These are phyloP conservation scores for Drosophila parvula DNA, from an alignment of 1,140 invertebrate genomes.

Conservation along the genomic window DNA sequence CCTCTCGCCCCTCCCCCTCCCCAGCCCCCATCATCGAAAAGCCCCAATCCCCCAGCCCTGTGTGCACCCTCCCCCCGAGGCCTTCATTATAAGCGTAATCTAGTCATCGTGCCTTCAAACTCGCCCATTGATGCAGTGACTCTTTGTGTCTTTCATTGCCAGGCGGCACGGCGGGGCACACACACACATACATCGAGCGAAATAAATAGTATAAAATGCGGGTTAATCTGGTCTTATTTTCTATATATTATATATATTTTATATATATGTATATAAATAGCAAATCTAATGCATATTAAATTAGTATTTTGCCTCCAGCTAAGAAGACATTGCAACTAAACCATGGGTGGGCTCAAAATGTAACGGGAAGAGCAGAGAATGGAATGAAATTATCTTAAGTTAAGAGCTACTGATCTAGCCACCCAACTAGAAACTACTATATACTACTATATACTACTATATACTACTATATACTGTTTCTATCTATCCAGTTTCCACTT, in stretches of 20 bases:
- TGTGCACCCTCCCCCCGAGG: slow-evolving; percentile 13
- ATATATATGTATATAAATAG: slow-evolving; percentile 2
- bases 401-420: too few relatives aligned
- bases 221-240: slow-evolving; percentile 33
- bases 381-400: too few relatives aligned
- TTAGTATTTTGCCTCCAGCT: slow-evolving; percentile 1
- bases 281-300: slow-evolving; percentile 31
- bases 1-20: not conserved
- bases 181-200: slow-evolving; percentile 23
- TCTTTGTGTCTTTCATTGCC: slow-evolving; percentile 48
- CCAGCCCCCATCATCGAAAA: not conserved
- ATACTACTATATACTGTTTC: too few relatives aligned
- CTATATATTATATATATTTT: not conserved
- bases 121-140: slow-evolving; percentile 50
- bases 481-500: too few relatives aligned
- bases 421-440: too few relatives aligned
- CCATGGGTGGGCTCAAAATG: too few relatives aligned
- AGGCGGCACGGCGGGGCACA: slow-evolving; percentile 7
- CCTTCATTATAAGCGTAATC: slow-evolving; percentile 54
- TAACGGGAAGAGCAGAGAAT: too few relatives aligned
- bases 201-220: slow-evolving; percentile 25
- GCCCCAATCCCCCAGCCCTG: not conserved
- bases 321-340: too few relatives aligned
- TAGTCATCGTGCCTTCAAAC: slow-evolving; percentile 52
- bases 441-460: too few relatives aligned